Evolutionary conservation across 2,113 vertebrate species (phyloP).

Genomic region (Zosterops japonicus): DNA sequence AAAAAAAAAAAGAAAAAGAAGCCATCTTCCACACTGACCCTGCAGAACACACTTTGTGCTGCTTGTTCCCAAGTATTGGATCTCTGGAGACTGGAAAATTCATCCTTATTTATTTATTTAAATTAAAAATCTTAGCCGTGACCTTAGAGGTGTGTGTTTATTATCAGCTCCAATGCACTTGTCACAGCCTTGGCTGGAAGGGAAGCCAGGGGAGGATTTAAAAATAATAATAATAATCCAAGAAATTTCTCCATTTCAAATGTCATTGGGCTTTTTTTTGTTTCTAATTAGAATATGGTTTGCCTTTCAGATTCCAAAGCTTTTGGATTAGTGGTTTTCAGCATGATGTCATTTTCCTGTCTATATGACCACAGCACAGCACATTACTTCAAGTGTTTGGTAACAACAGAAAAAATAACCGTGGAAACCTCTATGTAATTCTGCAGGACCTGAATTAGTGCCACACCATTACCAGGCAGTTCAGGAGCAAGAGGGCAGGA

Average conservation of each 20-base stretch:
- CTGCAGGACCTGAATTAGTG: slow-evolving; percentile 43
- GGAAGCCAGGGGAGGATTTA: slow-evolving; percentile 51
- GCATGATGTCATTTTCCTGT: slow-evolving; percentile 75
- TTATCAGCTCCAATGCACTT: slow-evolving; percentile 76
- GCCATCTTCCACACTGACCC: not conserved
- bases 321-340: slow-evolving; percentile 72
- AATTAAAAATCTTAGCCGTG: slow-evolving; percentile 57
- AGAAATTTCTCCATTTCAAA: slow-evolving; percentile 60
- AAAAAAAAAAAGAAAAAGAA: not conserved
- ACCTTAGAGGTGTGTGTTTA: slow-evolving; percentile 75
- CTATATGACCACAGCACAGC: slow-evolving; percentile 69
- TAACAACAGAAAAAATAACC: slow-evolving; percentile 76
- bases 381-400: slow-evolving; percentile 63
- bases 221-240: slow-evolving; percentile 45
- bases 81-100: slow-evolving; percentile 62
- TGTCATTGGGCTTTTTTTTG: slow-evolving; percentile 1
- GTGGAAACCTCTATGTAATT: slow-evolving; percentile 60
- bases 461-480: slow-evolving; percentile 52
- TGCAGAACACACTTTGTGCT: not conserved
- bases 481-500: not conserved
- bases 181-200: slow-evolving; percentile 72
- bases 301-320: slow-evolving; percentile 70
- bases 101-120: slow-evolving; percentile 64
- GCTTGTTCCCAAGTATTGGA: slow-evolving; percentile 19
- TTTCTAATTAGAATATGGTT: slow-evolving; percentile 70